Base-by-base conservation (phyloP, 2,797 vertebrate genomes). In the Paguma larvata region DNA sequence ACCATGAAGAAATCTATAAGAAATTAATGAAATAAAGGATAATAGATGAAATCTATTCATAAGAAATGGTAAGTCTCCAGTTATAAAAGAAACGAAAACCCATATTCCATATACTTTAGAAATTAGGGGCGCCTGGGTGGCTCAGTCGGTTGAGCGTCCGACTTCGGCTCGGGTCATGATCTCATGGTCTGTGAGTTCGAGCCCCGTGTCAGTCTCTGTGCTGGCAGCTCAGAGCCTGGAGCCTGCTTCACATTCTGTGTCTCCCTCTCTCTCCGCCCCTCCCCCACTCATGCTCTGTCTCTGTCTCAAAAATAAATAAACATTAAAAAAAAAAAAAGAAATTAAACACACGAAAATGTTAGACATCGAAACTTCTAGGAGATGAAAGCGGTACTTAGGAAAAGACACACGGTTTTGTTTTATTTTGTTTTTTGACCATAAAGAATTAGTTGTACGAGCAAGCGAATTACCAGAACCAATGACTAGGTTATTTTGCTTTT, bases 401-500 rank as follows among this genome's bases (percentile, higher is more conserved):
- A 51, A 85, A 70, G 8, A 77, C 62, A 94, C 56, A 23, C 56
- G 7, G 56, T 23, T 23, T 19, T 59, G 21, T 59, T 38, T 38
- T 38, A 38, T 38, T 38, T 38, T 38, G 38, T 38, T 38, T 38
- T 38, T 38, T 38, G 38, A 38, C 32, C 25, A 23, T 62, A 12
- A 59, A 75, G 70, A 56, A 68, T 72, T 79, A 21, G 18, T 80
- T 73, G 14, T 48, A 56, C 78, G 90, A 79, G 56, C 70, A 72
- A 48, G 38, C 70, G 70, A 65, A 88, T 93, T 30, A 75, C 67
- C 48, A 68, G 32, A 67, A 89, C 59, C 91, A 94, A 27, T 75
- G 82, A 78, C 48, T 65, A 93, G 19, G 84, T 59, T 82, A 65
- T 79, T 96, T 95, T 70, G 62, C 38, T 53, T 94, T 87, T 38